phyloP scores from a whole-genome alignment of 2,888 invertebrate genomes.

The Mantis religiosa region DNA sequence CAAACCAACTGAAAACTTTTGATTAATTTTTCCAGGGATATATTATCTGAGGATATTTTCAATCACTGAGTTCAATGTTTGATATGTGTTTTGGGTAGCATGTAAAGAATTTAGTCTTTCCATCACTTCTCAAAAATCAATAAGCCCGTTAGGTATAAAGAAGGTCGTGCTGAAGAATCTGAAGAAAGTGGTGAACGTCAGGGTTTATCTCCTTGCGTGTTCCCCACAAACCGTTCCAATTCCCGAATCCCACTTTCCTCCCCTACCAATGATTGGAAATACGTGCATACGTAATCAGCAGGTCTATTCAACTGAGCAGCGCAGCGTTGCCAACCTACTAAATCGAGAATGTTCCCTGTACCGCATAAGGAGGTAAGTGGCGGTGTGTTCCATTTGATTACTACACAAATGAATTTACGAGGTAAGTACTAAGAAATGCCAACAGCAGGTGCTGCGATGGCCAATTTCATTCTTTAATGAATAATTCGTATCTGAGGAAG shows the following conservation, averaged over 20 bases:
- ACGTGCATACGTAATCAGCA: slow-evolving; percentile 9
- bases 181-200: not conserved
- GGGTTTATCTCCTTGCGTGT: not conserved
- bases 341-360: not conserved
- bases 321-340: not conserved
- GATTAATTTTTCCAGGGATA: too few species aligned
- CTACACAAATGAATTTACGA: too few species aligned
- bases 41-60: too few species aligned
- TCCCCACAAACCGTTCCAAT: slow-evolving; percentile 1
- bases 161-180: not conserved
- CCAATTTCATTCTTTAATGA: too few species aligned
- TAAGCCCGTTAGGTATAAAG: not conserved
- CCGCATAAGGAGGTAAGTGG: not conserved
- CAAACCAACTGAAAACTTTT: too few species aligned
- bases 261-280: not conserved
- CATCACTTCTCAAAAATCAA: not conserved
- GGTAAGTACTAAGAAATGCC: too few species aligned
- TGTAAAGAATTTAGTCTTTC: too few species aligned
- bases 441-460: too few species aligned
- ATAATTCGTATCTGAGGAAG: too few species aligned
- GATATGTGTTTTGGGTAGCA: too few species aligned
- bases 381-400: too few species aligned
- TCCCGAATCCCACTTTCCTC: not conserved
- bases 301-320: not conserved
- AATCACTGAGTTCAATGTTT: too few species aligned